Conservation (phyloP, 2,797 vertebrate species). For the Holocentrus rufus region DNA sequence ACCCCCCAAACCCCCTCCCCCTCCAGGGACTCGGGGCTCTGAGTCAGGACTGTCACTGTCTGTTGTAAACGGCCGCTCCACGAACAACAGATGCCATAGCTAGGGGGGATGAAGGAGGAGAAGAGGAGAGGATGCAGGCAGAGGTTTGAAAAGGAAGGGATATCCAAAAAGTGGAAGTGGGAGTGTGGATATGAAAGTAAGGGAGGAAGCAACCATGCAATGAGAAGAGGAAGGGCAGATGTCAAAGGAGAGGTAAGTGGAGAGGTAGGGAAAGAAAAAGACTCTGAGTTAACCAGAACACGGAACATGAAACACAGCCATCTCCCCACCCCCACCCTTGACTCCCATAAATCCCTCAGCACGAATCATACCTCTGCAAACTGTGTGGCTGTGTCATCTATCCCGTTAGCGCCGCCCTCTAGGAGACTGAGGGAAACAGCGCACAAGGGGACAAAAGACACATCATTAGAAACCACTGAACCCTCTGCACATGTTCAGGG, state of each 20-base stretch:
- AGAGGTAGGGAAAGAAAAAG: not conserved
- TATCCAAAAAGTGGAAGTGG: slow-evolving; percentile 1
- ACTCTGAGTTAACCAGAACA: slow-evolving; percentile 16
- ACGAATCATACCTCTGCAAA: slow-evolving; percentile 89
- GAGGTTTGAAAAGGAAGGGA: not conserved
- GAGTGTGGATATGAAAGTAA: not conserved
- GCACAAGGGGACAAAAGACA: slow-evolving; percentile 59
- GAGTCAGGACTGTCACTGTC: slow-evolving; percentile 86
- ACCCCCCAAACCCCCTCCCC: slow-evolving; percentile 78
- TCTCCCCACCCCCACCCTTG: not conserved
- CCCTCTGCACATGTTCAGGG: slow-evolving; percentile 18
- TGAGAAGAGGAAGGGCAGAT: not conserved
- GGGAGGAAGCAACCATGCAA: not conserved
- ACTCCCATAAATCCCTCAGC: slow-evolving; percentile 21
- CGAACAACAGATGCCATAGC: slow-evolving; percentile 89
- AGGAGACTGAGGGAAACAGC: slow-evolving; percentile 85
- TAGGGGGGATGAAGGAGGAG: slow-evolving; percentile 53
- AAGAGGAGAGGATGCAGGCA: not conserved
- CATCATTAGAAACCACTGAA: slow-evolving; percentile 43
- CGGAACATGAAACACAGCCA: slow-evolving; percentile 6
- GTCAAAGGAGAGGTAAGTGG: slow-evolving; percentile 2
- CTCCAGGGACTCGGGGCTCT: slow-evolving; percentile 87
- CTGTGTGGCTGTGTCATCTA: slow-evolving; percentile 90
- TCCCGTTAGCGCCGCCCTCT: slow-evolving; percentile 84
- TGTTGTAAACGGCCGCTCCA: slow-evolving; percentile 87